Evolutionary conservation across 1,140 invertebrate species (phyloP).

Genomic region (Neodiprion lecontei): DNA sequence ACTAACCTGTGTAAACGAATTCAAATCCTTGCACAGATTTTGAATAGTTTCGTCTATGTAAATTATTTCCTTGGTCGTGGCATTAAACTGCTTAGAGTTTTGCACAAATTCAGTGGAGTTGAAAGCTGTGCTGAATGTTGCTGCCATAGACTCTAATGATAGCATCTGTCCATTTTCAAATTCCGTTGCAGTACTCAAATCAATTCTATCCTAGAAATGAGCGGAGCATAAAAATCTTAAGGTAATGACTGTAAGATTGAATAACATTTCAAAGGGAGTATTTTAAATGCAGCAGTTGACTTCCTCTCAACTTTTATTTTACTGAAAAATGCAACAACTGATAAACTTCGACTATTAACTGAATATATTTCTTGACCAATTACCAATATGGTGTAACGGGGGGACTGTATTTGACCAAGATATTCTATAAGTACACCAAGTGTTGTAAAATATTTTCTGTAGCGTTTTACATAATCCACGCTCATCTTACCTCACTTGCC

Average conservation of each 20-base stretch:
- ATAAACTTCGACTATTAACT: not conserved
- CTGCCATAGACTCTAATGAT: not conserved
- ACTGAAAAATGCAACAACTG: too few species aligned
- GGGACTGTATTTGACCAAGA: not conserved
- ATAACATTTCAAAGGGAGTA: too few species aligned
- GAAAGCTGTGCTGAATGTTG: not conserved
- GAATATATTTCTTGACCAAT: too few species aligned
- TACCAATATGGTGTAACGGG: too few species aligned
- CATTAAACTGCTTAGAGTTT: not conserved
- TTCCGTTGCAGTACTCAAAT: not conserved
- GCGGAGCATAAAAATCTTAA: too few species aligned
- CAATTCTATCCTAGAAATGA: not conserved
- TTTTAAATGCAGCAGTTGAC: too few species aligned
- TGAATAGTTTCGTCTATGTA: not conserved
- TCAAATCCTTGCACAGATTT: slow-evolving; percentile 1
- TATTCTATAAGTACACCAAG: too few species aligned
- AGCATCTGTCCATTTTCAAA: not conserved
- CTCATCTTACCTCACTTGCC: not conserved
- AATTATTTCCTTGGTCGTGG: not conserved
- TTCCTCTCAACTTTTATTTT: too few species aligned
- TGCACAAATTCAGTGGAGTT: not conserved
- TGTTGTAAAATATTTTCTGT: too few species aligned
- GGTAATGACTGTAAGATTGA: too few species aligned
- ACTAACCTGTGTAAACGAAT: not conserved
- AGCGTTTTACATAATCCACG: too few species aligned